Percentiles rank a stretch among this genome's conserved stretches.
These are phyloP conservation scores for Cryptoprocta ferox DNA, from an alignment of 2,797 vertebrate genomes.

Conservation along the genomic window DNA sequence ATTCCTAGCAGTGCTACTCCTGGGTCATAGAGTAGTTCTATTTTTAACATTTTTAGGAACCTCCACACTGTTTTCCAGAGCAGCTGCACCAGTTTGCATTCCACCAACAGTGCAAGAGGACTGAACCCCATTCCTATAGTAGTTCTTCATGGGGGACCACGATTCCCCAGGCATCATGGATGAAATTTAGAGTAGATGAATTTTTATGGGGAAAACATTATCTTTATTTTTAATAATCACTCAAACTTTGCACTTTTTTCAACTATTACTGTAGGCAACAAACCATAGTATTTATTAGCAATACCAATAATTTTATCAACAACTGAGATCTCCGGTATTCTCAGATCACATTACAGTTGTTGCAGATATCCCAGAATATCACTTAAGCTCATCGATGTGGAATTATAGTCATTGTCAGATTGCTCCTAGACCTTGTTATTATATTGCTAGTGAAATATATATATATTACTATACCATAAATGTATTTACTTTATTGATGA, in stretches of 20 bases:
- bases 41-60: no score
- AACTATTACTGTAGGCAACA: not conserved
- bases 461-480: not conserved
- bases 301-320: not conserved
- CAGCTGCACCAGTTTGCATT: no score
- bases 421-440: not conserved
- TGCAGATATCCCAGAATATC: slow-evolving; percentile 19
- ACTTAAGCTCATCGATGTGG: slow-evolving; percentile 18
- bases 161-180: not conserved
- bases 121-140: not conserved
- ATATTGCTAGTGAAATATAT: slow-evolving; percentile 9
- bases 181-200: not conserved
- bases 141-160: not conserved
- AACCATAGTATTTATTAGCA: not conserved
- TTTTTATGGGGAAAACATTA: not conserved
- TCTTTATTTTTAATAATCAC: slow-evolving; percentile 26
- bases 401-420: not conserved
- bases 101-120: no score
- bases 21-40: no score
- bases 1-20: no score
- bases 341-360: not conserved
- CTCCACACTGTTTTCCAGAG: no score
- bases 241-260: slow-evolving; percentile 1
- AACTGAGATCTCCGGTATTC: not conserved
- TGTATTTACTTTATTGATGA: slow-evolving; percentile 11